Conservation (phyloP, 2,797 vertebrate species). For the Acropternis orthonyx region DNA sequence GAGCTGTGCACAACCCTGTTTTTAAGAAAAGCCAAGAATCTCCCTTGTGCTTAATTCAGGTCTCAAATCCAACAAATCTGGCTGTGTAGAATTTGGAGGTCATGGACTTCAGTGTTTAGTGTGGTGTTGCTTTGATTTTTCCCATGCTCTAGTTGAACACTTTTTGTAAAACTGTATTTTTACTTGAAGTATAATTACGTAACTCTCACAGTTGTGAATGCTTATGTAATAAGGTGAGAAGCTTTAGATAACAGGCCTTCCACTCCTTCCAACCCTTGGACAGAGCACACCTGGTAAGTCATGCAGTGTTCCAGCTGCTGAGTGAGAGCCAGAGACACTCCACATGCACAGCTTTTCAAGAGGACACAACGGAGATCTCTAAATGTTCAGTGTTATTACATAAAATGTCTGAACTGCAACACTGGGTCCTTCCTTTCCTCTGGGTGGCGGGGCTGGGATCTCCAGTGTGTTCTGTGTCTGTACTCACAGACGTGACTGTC, state of each 20-base stretch:
- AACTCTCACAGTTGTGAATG: accelerated
- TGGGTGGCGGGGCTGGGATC: neutral
- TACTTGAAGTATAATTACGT: neutral
- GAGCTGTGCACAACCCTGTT: neutral
- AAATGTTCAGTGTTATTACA: neutral
- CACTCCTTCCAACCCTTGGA: neutral
- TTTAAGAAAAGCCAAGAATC: neutral
- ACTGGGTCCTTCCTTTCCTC: accelerated
- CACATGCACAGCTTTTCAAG: neutral
- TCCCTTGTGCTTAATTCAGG: accelerated
- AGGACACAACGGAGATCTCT: neutral
- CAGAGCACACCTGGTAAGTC: no score
- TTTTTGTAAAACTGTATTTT: no score
- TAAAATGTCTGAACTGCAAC: neutral
- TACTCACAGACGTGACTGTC: neutral
- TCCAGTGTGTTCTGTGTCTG: accelerated
- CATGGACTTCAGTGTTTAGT: neutral
- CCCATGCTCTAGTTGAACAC: neutral
- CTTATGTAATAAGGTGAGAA: neutral
- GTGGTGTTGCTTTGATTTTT: neutral
- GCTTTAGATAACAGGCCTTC: neutral
- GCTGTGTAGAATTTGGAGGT: neutral
- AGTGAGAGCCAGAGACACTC: neutral
- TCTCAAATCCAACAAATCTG: neutral
- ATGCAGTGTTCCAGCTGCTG: neutral